A percentile compares a stretch with the other conserved stretches of the same genome.
Conservation (phyloP, 2,113 vertebrate species). For the Paradisaea rubra region DNA sequence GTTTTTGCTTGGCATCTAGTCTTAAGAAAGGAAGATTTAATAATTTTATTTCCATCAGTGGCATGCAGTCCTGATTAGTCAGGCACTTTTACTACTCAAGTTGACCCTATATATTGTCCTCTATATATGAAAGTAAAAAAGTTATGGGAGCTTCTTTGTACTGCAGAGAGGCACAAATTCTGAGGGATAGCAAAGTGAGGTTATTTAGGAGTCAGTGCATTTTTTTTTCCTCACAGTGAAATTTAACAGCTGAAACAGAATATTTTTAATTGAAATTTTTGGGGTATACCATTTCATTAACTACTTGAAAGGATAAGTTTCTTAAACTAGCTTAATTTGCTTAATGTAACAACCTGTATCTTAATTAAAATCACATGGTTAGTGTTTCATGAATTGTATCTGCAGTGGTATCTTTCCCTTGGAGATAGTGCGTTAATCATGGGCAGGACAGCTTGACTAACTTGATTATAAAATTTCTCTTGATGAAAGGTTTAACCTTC, state of each 20-base stretch:
- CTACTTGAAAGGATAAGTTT: not conserved
- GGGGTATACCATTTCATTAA: not conserved
- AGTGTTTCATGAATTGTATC: not conserved
- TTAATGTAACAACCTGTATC: not conserved
- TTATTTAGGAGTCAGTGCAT: not conserved
- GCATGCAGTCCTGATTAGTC: not conserved
- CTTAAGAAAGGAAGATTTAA: not conserved
- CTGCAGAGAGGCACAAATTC: not conserved
- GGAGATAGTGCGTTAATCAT: not conserved
- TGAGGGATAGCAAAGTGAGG: not conserved
- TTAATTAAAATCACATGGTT: not conserved
- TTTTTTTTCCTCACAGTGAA: not conserved
- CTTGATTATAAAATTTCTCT: not conserved
- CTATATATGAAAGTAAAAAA: not conserved
- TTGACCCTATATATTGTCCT: not conserved
- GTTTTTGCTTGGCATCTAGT: not conserved
- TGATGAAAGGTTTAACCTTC: not conserved
- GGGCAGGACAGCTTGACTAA: not conserved
- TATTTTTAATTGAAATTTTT: not conserved
- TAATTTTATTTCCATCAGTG: not conserved
- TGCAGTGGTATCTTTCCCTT: not conserved
- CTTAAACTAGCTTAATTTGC: not conserved
- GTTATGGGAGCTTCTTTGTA: not conserved
- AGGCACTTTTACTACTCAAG: not conserved
- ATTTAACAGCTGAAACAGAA: not conserved